Percentiles rank a stretch among this genome's conserved stretches.
Conservation (phyloP, 2,113 vertebrate species). For the Catharus fuscescens region DNA sequence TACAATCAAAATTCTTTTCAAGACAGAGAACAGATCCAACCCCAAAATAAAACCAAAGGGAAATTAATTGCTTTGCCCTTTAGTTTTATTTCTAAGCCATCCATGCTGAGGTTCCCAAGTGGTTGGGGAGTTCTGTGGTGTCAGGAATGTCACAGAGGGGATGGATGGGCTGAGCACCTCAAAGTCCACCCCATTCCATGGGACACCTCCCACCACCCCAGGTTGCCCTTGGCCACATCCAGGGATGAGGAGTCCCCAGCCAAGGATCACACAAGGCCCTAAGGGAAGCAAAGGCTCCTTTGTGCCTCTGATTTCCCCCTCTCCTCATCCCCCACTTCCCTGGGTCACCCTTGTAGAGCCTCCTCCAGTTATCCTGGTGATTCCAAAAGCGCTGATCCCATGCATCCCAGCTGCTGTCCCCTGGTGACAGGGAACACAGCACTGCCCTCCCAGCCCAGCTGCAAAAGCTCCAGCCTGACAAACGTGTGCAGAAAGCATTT, state of each 20-base stretch:
- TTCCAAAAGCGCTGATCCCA: constrained; percentile 29
- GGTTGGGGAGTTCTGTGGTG: rapidly evolving
- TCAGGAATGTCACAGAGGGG: background rate
- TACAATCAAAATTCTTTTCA: background rate
- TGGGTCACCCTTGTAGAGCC: background rate
- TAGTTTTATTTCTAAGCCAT: background rate
- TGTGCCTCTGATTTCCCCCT: background rate
- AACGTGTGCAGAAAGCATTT: constrained; percentile 55
- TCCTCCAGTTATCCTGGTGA: constrained; percentile 36
- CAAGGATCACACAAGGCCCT: rapidly evolving
- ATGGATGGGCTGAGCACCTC: background rate
- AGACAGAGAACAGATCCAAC: background rate
- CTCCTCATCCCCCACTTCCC: background rate
- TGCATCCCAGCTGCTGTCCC: background rate
- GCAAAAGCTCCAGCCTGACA: constrained; percentile 49
- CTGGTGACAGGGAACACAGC: background rate
- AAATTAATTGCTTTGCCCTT: background rate
- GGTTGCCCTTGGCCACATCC: rapidly evolving
- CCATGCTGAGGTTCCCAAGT: background rate
- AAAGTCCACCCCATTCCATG: background rate
- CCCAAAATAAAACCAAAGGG: background rate
- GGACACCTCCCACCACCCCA: background rate
- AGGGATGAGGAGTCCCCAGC: background rate
- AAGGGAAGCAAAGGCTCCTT: background rate
- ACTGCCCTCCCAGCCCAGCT: constrained; percentile 45